Conservation (phyloP, 1,140 invertebrate species). For the Subanguina moxae region DNA sequence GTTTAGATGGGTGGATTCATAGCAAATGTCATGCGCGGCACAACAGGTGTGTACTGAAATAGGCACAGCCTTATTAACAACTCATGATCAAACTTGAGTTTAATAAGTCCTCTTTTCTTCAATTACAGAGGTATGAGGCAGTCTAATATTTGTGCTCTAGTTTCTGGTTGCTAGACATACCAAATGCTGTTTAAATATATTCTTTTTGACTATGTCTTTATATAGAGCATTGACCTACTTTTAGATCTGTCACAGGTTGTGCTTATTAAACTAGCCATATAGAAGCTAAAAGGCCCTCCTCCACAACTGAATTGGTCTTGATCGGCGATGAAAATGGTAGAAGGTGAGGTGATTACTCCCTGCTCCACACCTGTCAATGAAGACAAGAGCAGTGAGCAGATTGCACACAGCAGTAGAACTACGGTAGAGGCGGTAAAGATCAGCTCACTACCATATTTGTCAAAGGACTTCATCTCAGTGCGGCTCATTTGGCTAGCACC, state of each 20-base stretch:
- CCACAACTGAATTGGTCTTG: constrained; percentile 29
- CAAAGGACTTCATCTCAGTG: no score
- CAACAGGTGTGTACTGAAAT: constrained; percentile 24
- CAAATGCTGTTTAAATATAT: background rate
- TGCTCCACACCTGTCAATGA: background rate
- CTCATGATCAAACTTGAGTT: no score
- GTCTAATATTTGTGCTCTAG: no score
- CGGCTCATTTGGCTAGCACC: no score
- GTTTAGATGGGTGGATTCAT: constrained; percentile 23
- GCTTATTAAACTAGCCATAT: constrained; percentile 22
- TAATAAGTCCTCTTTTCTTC: no score
- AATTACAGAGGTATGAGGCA: no score
- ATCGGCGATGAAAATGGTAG: background rate
- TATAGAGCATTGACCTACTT: constrained; percentile 1
- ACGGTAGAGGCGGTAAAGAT: background rate
- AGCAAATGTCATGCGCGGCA: constrained; percentile 27
- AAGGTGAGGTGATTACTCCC: background rate
- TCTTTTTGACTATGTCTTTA: background rate
- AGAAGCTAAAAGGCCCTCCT: constrained; percentile 27
- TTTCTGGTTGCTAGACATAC: no score
- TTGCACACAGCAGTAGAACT: background rate
- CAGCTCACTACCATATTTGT: no score
- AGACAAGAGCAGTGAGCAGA: background rate
- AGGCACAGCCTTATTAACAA: background rate
- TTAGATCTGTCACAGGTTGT: constrained; percentile 17